These are phyloP conservation scores for Euplexia lucipara DNA, from an alignment of 2,888 invertebrate genomes.

Conservation along the genomic window DNA sequence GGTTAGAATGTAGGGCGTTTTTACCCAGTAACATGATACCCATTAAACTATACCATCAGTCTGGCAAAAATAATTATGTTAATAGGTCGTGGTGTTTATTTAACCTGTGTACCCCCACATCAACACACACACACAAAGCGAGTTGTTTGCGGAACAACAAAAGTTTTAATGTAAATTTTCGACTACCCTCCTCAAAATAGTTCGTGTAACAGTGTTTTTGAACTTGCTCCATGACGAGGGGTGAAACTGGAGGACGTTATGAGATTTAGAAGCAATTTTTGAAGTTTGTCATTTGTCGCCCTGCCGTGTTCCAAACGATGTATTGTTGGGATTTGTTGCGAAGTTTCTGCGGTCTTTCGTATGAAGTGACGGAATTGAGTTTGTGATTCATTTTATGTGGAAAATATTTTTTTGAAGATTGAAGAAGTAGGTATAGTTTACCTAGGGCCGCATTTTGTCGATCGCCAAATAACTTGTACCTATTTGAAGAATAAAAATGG, in stretches of 20 bases:
- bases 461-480: no score
- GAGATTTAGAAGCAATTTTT: constrained; percentile 69
- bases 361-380: constrained; percentile 18
- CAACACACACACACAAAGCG: constrained; percentile 2
- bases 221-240: constrained; percentile 50
- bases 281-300: constrained; percentile 55
- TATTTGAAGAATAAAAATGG: no score
- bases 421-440: no score
- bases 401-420: background rate
- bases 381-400: background rate
- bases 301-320: constrained; percentile 41
- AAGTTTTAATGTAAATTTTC: constrained; percentile 56
- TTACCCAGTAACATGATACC: no score
- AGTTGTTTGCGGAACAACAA: constrained; percentile 39
- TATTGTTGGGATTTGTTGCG: constrained; percentile 38
- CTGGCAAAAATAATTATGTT: no score
- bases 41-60: no score
- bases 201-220: constrained; percentile 58
- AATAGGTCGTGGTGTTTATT: no score
- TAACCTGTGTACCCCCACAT: background rate
- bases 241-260: constrained; percentile 51
- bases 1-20: no score
- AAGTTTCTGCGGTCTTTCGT: constrained; percentile 7
- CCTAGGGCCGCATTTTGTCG: no score
- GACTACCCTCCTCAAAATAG: constrained; percentile 41